A percentile compares a stretch with the other conserved stretches of the same genome.
phyloP scores from a whole-genome alignment of 92 coral and sea anemone genomes.

The Palythoa grandiflora region DNA sequence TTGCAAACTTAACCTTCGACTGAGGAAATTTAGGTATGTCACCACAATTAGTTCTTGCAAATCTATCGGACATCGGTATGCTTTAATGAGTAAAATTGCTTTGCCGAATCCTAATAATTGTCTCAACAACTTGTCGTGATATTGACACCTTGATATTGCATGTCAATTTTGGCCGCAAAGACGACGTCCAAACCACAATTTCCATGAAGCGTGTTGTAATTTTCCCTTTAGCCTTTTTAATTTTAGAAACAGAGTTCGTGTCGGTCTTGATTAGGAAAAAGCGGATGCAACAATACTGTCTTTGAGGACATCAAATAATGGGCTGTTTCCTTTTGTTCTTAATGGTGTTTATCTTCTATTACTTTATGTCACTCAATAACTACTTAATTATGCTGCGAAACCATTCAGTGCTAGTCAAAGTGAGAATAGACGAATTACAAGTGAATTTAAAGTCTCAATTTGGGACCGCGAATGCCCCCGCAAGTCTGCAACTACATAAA shows the following conservation, averaged over 20 bases:
- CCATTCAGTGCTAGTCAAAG: neutral
- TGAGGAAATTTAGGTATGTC: neutral
- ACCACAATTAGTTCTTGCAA: neutral
- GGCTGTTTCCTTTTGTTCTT: neutral
- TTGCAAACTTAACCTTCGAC: slow-evolving; percentile 25
- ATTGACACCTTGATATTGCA: neutral
- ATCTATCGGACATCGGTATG: neutral
- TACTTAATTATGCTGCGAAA: neutral
- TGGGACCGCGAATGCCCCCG: neutral
- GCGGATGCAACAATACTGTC: neutral
- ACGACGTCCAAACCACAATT: neutral
- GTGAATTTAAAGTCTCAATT: neutral
- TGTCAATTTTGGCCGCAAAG: neutral
- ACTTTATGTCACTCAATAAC: slow-evolving; percentile 12
- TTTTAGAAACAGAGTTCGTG: neutral
- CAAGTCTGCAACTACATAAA: neutral
- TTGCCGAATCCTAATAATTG: neutral
- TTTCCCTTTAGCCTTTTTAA: neutral
- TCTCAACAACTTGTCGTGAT: slow-evolving; percentile 4
- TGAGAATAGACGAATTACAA: neutral
- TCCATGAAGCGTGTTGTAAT: neutral
- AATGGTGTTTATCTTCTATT: slow-evolving; percentile 19
- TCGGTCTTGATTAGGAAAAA: neutral
- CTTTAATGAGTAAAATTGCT: slow-evolving; percentile 23
- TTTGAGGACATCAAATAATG: neutral